Conservation (phyloP, 2,113 vertebrate genomes). For the Dicaeum eximium region DNA sequence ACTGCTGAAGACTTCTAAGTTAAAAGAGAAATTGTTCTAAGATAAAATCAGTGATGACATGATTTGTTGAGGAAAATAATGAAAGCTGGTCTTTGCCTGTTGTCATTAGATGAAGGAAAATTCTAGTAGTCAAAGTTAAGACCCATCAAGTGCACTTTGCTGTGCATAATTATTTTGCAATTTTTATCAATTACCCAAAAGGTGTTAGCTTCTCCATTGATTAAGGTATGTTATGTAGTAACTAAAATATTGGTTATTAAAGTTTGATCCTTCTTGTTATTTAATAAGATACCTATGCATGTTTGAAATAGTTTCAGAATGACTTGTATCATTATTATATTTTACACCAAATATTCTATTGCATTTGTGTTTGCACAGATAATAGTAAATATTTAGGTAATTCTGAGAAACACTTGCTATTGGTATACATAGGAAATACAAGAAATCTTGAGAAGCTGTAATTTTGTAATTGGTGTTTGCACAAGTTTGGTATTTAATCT, state of each 20-base stretch:
- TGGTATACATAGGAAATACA: background rate
- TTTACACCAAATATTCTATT: background rate
- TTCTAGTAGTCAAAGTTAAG: background rate
- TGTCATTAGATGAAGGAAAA: constrained; percentile 19
- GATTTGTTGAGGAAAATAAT: background rate
- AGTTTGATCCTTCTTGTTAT: background rate
- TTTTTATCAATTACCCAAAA: background rate
- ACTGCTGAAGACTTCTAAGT: background rate
- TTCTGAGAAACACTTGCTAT: background rate
- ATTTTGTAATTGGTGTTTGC: background rate
- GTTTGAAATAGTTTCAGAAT: background rate
- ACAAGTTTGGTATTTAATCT: background rate
- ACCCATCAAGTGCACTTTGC: background rate
- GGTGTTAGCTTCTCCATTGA: background rate
- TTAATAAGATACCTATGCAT: background rate
- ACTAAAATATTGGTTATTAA: background rate
- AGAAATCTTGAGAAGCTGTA: background rate
- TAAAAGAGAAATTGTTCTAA: constrained; percentile 21
- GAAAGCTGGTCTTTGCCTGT: background rate
- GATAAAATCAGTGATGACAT: background rate
- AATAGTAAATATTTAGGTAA: background rate
- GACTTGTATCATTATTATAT: background rate
- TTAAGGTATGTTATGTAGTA: background rate
- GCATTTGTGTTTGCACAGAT: background rate
- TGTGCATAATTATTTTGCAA: background rate